These are phyloP conservation scores for Whitmania pigra DNA, from an alignment of 1,140 invertebrate genomes.

Conservation along the genomic window DNA sequence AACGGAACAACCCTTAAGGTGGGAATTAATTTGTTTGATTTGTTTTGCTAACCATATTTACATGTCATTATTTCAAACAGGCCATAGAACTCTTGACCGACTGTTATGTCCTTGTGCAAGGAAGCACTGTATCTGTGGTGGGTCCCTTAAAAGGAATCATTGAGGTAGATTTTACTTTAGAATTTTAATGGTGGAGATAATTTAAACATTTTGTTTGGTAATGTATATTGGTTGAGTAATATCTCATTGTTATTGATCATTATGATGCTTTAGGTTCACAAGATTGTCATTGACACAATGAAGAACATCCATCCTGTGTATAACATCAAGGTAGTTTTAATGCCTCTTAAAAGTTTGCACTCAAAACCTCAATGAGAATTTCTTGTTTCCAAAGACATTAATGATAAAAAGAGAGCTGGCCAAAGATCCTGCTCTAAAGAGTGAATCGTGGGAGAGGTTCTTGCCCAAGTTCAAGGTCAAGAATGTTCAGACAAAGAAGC, in stretches of 20 bases:
- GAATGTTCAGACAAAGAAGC: conserved; percentile 69
- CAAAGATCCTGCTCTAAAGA: conserved; percentile 73
- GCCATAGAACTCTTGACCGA: conserved; percentile 94
- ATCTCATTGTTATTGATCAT: conserved; percentile 14
- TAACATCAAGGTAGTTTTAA: conserved; percentile 65
- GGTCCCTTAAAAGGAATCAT: conserved; percentile 87
- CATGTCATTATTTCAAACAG: conserved; percentile 30
- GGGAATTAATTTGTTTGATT: neutral
- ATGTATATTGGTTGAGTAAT: neutral
- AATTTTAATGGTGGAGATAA: conserved; percentile 12
- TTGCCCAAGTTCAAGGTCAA: conserved; percentile 89
- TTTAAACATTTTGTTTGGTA: conserved; percentile 10
- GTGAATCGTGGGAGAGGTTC: conserved; percentile 94
- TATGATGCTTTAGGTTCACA: conserved; percentile 51
- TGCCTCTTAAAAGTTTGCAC: too few species aligned
- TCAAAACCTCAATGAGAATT: neutral
- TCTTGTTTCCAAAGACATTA: conserved; percentile 46
- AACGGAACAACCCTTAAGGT: conserved; percentile 86
- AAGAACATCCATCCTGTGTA: conserved; percentile 99
- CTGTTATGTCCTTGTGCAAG: conserved; percentile 93
- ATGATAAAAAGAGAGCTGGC: conserved; percentile 94
- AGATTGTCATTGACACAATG: conserved; percentile 92
- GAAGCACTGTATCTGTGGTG: conserved; percentile 88
- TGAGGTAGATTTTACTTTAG: conserved; percentile 49
- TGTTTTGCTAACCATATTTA: conserved; percentile 10